Conservation (phyloP, 2,797 vertebrate species). For the Trematomus bernacchii region DNA sequence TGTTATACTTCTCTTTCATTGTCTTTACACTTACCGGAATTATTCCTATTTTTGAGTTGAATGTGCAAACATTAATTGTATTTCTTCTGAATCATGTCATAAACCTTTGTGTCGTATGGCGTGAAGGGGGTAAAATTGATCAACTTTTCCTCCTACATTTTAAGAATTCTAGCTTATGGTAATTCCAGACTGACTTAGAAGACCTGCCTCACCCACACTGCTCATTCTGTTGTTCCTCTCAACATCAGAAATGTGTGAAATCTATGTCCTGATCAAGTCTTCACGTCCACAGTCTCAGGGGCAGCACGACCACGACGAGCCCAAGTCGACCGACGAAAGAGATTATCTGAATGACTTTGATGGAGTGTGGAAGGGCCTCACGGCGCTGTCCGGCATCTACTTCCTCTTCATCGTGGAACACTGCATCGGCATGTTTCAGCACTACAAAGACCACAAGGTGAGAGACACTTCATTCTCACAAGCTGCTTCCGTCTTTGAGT, state of each 20-base stretch:
- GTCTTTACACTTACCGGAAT: background rate
- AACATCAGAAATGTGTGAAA: background rate
- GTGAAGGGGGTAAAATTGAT: background rate
- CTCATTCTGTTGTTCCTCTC: background rate
- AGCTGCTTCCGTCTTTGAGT: background rate
- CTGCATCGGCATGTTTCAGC: conserved; percentile 96
- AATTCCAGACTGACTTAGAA: background rate
- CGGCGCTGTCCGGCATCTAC: conserved; percentile 95
- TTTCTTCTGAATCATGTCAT: no score
- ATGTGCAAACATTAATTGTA: no score
- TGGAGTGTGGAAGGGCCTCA: conserved; percentile 95
- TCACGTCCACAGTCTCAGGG: conserved; percentile 88
- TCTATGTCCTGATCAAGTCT: conserved; percentile 8
- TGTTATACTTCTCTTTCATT: background rate
- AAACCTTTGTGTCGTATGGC: background rate
- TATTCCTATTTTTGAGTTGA: background rate
- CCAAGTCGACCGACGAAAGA: conserved; percentile 10
- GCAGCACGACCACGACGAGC: conserved; percentile 89
- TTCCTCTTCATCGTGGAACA: conserved; percentile 98
- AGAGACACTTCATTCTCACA: conserved; percentile 32
- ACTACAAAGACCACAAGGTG: conserved; percentile 93
- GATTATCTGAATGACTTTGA: conserved; percentile 88
- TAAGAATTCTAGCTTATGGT: background rate
- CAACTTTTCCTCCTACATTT: background rate
- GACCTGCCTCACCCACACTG: no score